phyloP scores from a whole-genome alignment of 2,113 vertebrate genomes.

The Mugil cephalus region DNA sequence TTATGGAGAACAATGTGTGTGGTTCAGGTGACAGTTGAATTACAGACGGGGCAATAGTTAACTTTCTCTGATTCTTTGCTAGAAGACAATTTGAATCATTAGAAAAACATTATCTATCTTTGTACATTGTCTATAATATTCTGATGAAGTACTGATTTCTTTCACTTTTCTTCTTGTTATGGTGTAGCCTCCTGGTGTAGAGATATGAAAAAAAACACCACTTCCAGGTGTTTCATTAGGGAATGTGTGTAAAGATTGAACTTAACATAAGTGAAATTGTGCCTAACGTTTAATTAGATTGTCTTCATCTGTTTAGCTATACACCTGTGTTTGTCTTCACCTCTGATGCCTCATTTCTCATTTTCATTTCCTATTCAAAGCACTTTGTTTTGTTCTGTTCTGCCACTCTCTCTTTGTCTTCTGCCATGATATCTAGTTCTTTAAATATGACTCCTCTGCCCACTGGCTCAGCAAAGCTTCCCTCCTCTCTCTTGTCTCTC shows the following conservation, averaged over 20 bases:
- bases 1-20: neutral
- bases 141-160: neutral
- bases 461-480: neutral
- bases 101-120: neutral
- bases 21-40: neutral
- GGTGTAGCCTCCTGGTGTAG: too few species aligned
- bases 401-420: neutral
- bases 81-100: neutral
- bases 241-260: neutral
- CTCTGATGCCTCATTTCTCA: neutral
- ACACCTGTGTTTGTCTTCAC: neutral
- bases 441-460: neutral
- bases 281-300: constrained; percentile 8
- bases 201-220: constrained; percentile 15
- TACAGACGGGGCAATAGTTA: neutral
- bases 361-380: neutral
- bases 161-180: neutral
- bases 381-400: neutral
- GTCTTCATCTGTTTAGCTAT: neutral
- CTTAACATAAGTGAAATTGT: neutral
- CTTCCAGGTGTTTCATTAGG: constrained; percentile 7
- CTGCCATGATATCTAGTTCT: neutral
- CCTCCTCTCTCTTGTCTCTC: neutral
- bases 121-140: neutral
- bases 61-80: neutral